Base-by-base conservation (phyloP, 2,113 vertebrate genomes). In the Rhinolophus ferrumequinum region DNA sequence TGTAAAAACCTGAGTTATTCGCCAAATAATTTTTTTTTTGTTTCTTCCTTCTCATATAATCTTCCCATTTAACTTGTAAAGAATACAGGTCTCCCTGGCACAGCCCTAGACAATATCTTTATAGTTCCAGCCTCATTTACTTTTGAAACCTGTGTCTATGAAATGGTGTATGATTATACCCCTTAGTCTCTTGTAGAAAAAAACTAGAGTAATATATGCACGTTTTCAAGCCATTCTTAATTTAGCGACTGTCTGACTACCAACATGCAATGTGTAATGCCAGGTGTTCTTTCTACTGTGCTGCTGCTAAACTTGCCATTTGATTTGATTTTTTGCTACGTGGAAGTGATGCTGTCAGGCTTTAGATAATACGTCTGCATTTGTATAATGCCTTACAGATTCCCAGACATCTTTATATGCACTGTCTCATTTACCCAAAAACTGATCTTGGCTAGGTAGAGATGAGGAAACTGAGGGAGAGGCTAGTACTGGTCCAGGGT, bases 21-120 rank as follows among this genome's bases (percentile, higher is more conserved):
- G 70, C 4, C 72, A 67, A 60, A 7, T 88, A 79, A 64, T 60
- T 75, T 73, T 83, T 77, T 77, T 72, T 10, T 50, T 82, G 19
- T 56, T 93, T 92, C 58, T 81, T 95, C n/a, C 35, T 72, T 88
- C n/a, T 93, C 54, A 75, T 18, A n/a, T 91, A 58, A 86, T 41
- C 38, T 86, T 62, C 67, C 41, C 87, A 5, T 35, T 90, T 90
- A 76, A 80, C 58, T 75, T 84, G 0, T 75, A 24, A 82, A 76
- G 22, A 88, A 44, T 72, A 18, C 7, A 77, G 21, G 26, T 44
- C 4, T 52, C n/a, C 33, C 50, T 26, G 24, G 7, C 24, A 26
- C 8, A 22, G 13, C 22, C 21, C 26, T 83, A 70, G 62, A 38
- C 41, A 24, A 0, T 60, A 13, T 62, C 35, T 76, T 69, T 38